Evolutionary conservation across 2,113 vertebrate genomes (phyloP), one percentile per base, ranked within the genome.

Genomic region (Aphyosemion australe): DNA sequence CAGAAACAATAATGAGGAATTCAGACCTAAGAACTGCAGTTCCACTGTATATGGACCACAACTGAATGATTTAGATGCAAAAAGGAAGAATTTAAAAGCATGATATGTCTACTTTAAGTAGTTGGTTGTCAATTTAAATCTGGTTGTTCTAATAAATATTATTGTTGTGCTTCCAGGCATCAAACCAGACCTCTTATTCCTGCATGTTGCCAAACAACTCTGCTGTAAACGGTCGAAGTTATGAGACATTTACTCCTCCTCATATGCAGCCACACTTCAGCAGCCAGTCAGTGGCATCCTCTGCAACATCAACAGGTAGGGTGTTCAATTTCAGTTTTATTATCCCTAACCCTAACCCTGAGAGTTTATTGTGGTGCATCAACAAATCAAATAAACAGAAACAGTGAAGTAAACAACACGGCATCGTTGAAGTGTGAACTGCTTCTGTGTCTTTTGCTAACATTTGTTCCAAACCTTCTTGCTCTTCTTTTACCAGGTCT

Each of bases 231-330:
- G 96, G 95, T 68, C 94, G 97, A 91, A 97, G 94, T 87, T 99
- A 98, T 71, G 97, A 99, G 11, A 95, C 96, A 11, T 99, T 98
- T 73, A 98, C 96, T 13, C 95, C 97, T 76, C 94, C 96, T 64
- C 97, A 99, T 87, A 97, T 99, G 95, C 97, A 99, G 93, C 94
- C 95, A 90, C 96, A 98, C 91, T 96, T 99, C 94, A 97, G 95
- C 93, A 95, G 95, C 90, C 97, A 99, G 90, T 93, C 95, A 42
- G 96, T 99, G 96, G 93, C 93, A 67, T 90, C 97, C 46, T 95
- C 97, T 83, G 95, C 95, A 66, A 94, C 96, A 69, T 98, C 97
- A 82, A 99, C 97, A 93, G 97, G 97, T 99, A 93, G 90, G 92
- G 79, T 10, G 47, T 31, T 31, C 12, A 2, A 13, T 12, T 13